Evolutionary conservation across 2,113 vertebrate species (phyloP), one percentile per base, ranked within the genome.

Genomic region (Melanerpes formicivorus): DNA sequence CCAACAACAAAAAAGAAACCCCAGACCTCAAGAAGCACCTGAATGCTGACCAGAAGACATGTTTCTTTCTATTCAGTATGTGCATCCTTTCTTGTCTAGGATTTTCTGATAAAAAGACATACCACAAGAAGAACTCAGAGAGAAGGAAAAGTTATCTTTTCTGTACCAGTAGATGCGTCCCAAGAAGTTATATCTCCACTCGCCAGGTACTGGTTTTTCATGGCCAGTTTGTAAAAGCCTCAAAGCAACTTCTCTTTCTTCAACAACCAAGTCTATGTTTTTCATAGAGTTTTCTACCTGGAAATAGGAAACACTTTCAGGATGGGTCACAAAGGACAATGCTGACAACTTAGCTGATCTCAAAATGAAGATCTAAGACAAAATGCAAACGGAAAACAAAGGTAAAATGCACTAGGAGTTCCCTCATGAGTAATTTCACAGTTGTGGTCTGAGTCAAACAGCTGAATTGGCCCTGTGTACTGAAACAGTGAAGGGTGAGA

Each of bases 141-240:
- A 2, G 30, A 19, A 63, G 29, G 18, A 16, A 40, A 23, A 14
- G 0, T 6, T 67, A 8, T 76, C 21, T 54, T 56, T 91, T 55
- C 71, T 97, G 78, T 97, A 99, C 99, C 99, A 99, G 96, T 97
- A 96, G n/a, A 95, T 85, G 37, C 97, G 96, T 95, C 99, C 99
- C 93, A 99, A 98, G 88, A 98, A 75, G 88, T 99, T 97, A 22
- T 91, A 97, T 96, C 99, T 98, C 99, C 99, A 99, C 80, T 97
- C 98, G 46, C 99, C 99, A 3, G 99, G 99, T 71, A 97, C 96
- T 44, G 97, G 97, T 22, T 97, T 98, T 93, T 99, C 98, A 82
- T 99, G 98, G 69, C 99, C 99, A 0, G 99, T 99, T 93, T 99
- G 99, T 94, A 99, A 96, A 92, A 99, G 97, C 70, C 99, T 98